Conservation (phyloP, 2,888 invertebrate species). For the Dromius quadrimaculatus region DNA sequence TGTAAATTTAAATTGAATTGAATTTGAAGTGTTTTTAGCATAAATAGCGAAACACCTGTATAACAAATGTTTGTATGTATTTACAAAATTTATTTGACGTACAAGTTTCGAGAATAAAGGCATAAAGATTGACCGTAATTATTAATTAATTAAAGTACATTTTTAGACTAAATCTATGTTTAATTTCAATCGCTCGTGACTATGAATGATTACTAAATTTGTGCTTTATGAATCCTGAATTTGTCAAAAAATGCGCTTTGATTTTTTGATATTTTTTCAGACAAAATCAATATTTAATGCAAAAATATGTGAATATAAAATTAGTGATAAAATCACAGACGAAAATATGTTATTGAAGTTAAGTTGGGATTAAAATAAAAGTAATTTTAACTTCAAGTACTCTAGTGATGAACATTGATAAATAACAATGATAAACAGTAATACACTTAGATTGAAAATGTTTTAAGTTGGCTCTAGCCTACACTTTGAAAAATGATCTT, state of each 20-base stretch:
- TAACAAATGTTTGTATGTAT: slow-evolving; percentile 49
- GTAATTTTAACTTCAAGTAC: too few relatives aligned
- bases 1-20: too few relatives aligned
- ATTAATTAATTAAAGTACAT: slow-evolving; percentile 46
- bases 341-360: slow-evolving; percentile 37
- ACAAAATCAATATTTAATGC: too few relatives aligned
- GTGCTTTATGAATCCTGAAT: too few relatives aligned
- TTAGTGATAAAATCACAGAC: slow-evolving; percentile 50
- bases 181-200: too few relatives aligned
- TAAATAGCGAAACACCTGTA: not conserved
- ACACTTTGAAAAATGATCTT: slow-evolving; percentile 4
- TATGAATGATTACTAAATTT: too few relatives aligned
- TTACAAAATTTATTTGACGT: too few relatives aligned
- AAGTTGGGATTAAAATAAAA: too few relatives aligned
- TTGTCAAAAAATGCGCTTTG: too few relatives aligned
- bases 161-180: slow-evolving; percentile 23
- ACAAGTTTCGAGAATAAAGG: slow-evolving; percentile 41
- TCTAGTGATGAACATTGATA: slow-evolving; percentile 30
- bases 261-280: too few relatives aligned
- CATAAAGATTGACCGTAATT: slow-evolving; percentile 4
- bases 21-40: not conserved
- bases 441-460: slow-evolving; percentile 46
- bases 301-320: not conserved
- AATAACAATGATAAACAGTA: slow-evolving; percentile 42
- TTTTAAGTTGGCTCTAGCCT: slow-evolving; percentile 5